A percentile compares a stretch with the other conserved stretches of the same genome.
phyloP scores from a whole-genome alignment of 2,113 vertebrate species.

The Sarotherodon lohbergeri region DNA sequence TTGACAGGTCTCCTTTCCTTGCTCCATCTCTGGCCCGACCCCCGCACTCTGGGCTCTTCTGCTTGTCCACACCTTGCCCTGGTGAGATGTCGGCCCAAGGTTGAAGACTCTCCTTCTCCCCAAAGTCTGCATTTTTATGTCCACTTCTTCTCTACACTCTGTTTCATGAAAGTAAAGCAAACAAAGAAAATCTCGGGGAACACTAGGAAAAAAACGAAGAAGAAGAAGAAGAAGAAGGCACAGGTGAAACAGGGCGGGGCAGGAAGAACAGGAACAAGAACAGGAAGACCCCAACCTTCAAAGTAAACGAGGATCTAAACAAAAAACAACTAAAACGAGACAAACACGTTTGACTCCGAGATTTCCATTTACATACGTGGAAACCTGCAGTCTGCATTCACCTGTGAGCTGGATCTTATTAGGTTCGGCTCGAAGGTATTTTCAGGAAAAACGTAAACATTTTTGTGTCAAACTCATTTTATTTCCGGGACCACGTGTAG shows the following conservation, averaged over 20 bases:
- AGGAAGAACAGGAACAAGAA: not conserved
- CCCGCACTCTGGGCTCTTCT: not conserved
- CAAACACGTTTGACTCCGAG: not conserved
- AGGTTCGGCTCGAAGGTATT: not conserved
- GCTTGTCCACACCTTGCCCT: not conserved
- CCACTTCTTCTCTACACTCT: not conserved
- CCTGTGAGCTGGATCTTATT: not conserved
- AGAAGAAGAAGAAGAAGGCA: not conserved
- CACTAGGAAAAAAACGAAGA: not conserved
- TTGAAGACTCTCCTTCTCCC: not conserved
- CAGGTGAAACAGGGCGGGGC: not conserved
- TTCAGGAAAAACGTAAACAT: not conserved
- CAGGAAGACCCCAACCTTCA: not conserved
- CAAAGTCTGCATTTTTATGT: not conserved
- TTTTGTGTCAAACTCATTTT: not conserved
- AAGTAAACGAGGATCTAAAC: not conserved
- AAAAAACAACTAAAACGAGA: not conserved
- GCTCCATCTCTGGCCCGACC: not conserved
- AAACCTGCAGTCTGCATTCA: not conserved
- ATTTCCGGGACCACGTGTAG: not conserved
- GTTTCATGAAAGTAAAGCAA: rapidly evolving
- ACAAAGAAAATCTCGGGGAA: not conserved
- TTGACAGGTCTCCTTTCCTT: not conserved
- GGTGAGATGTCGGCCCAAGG: not conserved
- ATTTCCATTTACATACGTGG: not conserved